A percentile compares a stretch with the other conserved stretches of the same genome.
These are phyloP conservation scores for Vicugna pacos DNA, from an alignment of 2,113 vertebrate genomes.

Conservation along the genomic window DNA sequence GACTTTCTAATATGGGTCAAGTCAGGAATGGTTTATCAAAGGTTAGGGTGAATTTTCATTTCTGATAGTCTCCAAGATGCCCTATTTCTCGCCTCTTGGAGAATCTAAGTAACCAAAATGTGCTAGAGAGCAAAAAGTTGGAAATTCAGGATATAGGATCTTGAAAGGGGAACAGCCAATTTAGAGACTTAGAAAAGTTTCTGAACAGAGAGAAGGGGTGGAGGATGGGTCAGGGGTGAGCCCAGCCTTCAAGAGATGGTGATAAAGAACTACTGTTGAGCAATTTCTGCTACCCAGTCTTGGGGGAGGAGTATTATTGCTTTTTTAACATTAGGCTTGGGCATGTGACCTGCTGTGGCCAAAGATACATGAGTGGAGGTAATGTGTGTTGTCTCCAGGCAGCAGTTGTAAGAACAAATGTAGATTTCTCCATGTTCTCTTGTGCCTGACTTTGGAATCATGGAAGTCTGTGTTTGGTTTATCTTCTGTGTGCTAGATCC, in stretches of 20 bases:
- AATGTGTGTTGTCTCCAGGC: background rate
- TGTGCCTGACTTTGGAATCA: background rate
- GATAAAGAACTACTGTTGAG: background rate
- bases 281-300: background rate
- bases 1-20: background rate
- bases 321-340: background rate
- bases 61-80: background rate
- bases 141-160: background rate
- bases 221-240: background rate
- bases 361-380: background rate
- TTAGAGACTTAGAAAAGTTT: background rate
- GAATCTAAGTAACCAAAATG: background rate
- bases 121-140: background rate
- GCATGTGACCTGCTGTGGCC: background rate
- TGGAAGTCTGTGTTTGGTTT: background rate
- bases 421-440: background rate
- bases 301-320: background rate
- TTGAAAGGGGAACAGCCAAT: background rate
- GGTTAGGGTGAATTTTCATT: background rate
- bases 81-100: background rate
- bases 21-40: background rate
- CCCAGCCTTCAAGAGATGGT: background rate
- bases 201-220: background rate
- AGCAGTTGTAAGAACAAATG: background rate
- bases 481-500: background rate